Base-by-base conservation (phyloP, 2,113 vertebrate genomes). In the Periophthalmus modestus region DNA sequence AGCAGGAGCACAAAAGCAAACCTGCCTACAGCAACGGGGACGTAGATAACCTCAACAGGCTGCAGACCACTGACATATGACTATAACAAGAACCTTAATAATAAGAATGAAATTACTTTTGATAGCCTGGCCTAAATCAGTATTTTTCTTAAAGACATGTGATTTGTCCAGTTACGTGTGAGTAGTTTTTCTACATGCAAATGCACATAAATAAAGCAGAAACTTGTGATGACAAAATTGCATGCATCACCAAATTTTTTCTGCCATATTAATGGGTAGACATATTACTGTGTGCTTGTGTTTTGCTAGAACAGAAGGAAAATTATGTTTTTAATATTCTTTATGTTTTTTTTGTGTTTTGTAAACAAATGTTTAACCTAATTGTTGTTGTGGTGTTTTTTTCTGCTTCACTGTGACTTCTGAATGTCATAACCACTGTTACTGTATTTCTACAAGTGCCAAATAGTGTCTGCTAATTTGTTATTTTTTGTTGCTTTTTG, bases 1-100 rank as follows among this genome's bases (percentile, higher is more conserved):
- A 88, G 11, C 68, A 90, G 71, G 72, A 88, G 62, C 87, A 74
- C 71, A 83, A 85, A 1, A 79, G 84, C 69, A 86, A 70, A 65
- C 16, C 34, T 5, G 34, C 62, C 62, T 68, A 48, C 65, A 75
- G 58, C 73, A 89, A 84, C 0, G 75, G 81, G 4, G 79, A 89
- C 14, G 48, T 43, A 21, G 83, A 88, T 28, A 43, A 48, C 15
- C 7, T 65, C 23, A 85, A 79, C 39, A 73, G 68, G 21, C 13
- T 83, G 69, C 82, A 92, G 70, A 82, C 75, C 33, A 80, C 88
- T 0, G 10, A 79, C 69, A 87, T 93, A 69, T 92, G 87, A 93
- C 0, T 12, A 15, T n/a, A 65, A 39, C 9, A 2, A 19, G 12
- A 15, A 63, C 61, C 59, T 34, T 33, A 18, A 4, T 18, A 24